Base-by-base conservation (phyloP, 2,113 vertebrate species). In the Rhinolophus sinicus region DNA sequence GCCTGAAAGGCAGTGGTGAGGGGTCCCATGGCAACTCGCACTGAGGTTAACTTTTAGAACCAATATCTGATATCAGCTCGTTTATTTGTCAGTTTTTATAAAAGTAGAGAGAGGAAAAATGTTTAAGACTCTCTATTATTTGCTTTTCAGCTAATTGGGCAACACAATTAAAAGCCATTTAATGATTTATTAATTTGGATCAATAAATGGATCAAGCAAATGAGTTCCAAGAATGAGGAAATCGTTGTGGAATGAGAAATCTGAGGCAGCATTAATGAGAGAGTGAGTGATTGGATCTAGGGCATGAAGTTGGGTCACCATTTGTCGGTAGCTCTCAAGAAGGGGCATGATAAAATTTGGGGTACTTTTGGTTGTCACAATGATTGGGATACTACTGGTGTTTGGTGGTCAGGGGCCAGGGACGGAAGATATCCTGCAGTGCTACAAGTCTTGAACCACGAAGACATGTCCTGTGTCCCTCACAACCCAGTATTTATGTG, bases 161-260 rank as follows among this genome's bases (percentile, higher is more conserved):
- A 90, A 62, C 28, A 50, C 4, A 6, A 30, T 77, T 88, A 78
- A 93, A 69, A 80, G 40, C 13, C 30, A 50, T 35, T 72, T 83
- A 69, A 69, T 73, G 73, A 56, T 82, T 50, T 88, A 88, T 86
- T 90, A 65, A 70, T 56, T 80, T 26, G 75, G 10, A 97, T 73
- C 0, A 0, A 72, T 96, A 40, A 88, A 64, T 88, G 35, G 30
- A 44, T 44, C 10, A 44, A 70, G 65, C 44, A 0, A 76, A 58
- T 69, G 50, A 78, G 64, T 19, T 72, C 86, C 13, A 56, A 80
- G 69, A 69, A 62, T 5, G 22, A 80, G 30, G 50, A 50, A 52
- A 77, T 65, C 35, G 5, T 3, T 18, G 10, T 50, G 18, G 60
- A 21, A 47, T 21, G 35, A 83, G 38, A 47, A 77, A n/a, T 19